Percentiles rank a stretch among this genome's conserved stretches.
Evolutionary conservation across 2,113 vertebrate species (phyloP).

Genomic region (Zosterops japonicus): DNA sequence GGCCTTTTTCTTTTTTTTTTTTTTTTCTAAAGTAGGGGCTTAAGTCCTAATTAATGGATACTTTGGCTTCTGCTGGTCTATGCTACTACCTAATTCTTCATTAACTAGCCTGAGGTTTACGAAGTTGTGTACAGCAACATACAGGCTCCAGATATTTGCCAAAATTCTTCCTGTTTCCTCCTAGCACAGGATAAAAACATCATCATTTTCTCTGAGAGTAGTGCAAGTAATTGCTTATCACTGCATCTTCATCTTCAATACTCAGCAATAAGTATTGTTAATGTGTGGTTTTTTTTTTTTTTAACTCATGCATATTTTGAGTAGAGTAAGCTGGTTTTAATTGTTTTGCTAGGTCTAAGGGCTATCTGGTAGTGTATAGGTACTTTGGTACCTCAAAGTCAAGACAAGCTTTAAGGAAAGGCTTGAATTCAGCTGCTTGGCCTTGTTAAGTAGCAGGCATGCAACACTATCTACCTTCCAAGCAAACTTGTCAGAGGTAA

Average conservation of each 20-base stretch:
- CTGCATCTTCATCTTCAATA: neutral
- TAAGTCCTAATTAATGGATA: neutral
- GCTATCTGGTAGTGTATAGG: neutral
- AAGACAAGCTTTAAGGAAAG: neutral
- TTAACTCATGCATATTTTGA: neutral
- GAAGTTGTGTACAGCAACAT: neutral
- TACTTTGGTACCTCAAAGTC: neutral
- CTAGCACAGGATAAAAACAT: neutral
- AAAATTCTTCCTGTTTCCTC: neutral
- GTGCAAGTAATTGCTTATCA: neutral
- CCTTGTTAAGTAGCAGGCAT: neutral
- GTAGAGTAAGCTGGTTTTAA: neutral
- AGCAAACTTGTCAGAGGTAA: neutral
- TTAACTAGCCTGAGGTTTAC: neutral
- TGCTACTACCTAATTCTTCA: neutral
- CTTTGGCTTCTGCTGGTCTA: neutral
- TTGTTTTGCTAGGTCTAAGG: neutral
- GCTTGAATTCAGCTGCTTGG: neutral
- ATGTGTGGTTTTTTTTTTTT: neutral
- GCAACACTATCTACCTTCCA: neutral
- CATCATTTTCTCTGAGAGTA: neutral
- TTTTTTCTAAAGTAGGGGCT: neutral
- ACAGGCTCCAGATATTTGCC: neutral
- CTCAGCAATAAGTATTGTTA: neutral
- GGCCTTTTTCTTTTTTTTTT: neutral